Conservation (phyloP, 2,797 vertebrate genomes). For the Oreonectes daqikongensis region DNA sequence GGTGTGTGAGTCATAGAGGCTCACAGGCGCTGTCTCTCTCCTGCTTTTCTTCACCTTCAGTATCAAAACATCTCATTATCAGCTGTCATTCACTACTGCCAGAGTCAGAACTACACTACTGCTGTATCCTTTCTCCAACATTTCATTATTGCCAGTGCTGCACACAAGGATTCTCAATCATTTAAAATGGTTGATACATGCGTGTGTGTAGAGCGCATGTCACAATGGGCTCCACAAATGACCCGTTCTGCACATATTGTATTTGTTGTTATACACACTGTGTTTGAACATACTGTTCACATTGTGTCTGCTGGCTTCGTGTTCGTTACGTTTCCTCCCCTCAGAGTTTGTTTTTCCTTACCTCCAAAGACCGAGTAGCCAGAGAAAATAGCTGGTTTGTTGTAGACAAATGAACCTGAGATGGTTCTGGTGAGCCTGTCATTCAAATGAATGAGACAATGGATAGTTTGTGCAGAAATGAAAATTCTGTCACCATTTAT, state of each 20-base stretch:
- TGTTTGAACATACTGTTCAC: conserved; percentile 44
- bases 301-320: conserved; percentile 28
- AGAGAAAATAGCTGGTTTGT: conserved; percentile 19
- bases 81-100: conserved; percentile 74
- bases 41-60: conserved; percentile 71
- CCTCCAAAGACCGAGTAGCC: background rate
- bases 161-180: conserved; percentile 37
- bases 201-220: conserved; percentile 28
- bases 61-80: conserved; percentile 75
- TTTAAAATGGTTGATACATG: conserved; percentile 21
- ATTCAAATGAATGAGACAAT: conserved; percentile 13
- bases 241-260: conserved; percentile 25
- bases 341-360: conserved; percentile 11
- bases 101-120: conserved; percentile 63
- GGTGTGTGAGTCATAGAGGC: conserved; percentile 64
- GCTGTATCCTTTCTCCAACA: conserved; percentile 58
- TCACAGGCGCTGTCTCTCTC: conserved; percentile 69
- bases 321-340: conserved; percentile 20
- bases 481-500: background rate
- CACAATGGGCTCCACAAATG: conserved; percentile 16
- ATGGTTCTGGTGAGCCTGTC: background rate
- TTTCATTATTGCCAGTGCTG: conserved; percentile 54
- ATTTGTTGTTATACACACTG: conserved; percentile 39
- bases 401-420: background rate
- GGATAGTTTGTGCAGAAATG: background rate